Evolutionary conservation across 2,888 invertebrate genomes (phyloP).

Genomic region (Dolichomitus sp.): DNA sequence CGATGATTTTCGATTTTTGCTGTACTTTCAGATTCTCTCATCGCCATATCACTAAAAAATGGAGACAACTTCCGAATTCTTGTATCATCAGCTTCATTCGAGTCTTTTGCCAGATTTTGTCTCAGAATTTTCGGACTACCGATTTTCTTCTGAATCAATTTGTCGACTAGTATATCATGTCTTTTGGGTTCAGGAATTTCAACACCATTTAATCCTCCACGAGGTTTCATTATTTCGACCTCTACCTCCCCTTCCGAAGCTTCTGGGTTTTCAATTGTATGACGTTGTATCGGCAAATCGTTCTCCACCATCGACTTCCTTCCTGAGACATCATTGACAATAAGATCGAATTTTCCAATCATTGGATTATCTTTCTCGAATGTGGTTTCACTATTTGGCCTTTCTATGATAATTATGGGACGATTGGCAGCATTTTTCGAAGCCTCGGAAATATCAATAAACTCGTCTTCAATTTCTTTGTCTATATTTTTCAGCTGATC

Average conservation of each 20-base stretch:
- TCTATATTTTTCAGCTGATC: conserved; percentile 67
- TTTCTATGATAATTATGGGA: conserved; percentile 26
- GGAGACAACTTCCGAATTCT: not conserved
- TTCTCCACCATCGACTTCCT: not conserved
- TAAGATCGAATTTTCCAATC: conserved; percentile 43
- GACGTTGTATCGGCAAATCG: not conserved
- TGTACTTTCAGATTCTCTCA: not conserved
- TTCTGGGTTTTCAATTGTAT: not conserved
- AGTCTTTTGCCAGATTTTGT: not conserved
- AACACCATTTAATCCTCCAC: not conserved
- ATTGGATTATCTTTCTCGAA: conserved; percentile 53
- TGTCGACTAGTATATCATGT: not conserved
- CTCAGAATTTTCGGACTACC: not conserved
- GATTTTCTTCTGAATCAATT: not conserved
- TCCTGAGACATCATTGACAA: conserved; percentile 40
- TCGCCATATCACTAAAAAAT: not conserved
- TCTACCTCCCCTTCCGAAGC: not conserved
- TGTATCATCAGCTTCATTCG: not conserved
- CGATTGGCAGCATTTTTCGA: conserved; percentile 69
- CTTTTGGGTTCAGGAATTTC: not conserved
- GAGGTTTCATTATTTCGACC: not conserved
- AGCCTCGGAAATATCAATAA: conserved; percentile 72
- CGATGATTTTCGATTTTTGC: not conserved
- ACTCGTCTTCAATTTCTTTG: conserved; percentile 74
- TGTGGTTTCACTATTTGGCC: conserved; percentile 34